phyloP scores from a whole-genome alignment of 2,888 invertebrate genomes.

The Electrophaes corylata region DNA sequence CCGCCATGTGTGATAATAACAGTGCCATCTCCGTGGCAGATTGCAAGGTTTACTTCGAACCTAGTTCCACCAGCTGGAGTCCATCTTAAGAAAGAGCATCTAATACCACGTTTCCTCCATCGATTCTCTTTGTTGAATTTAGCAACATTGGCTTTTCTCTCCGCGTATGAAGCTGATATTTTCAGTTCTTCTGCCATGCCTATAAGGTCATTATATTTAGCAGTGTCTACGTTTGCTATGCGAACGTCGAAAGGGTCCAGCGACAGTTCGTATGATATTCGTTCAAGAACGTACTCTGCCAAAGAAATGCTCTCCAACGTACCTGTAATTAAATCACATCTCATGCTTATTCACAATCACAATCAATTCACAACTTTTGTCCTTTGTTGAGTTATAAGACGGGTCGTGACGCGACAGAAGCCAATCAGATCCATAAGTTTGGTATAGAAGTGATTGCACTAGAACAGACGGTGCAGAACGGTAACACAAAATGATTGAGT shows the following conservation, averaged over 20 bases:
- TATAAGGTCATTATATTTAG: slow-evolving; percentile 50
- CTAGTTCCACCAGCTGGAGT: slow-evolving; percentile 58
- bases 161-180: slow-evolving; percentile 77
- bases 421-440: no score
- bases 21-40: slow-evolving; percentile 85
- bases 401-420: no score
- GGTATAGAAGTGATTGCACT: no score
- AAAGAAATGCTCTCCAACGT: slow-evolving; percentile 81
- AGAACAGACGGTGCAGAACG: no score
- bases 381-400: no score
- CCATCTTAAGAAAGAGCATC: slow-evolving; percentile 86
- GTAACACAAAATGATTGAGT: no score
- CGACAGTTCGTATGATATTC: slow-evolving; percentile 78
- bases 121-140: slow-evolving; percentile 86
- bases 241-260: slow-evolving; percentile 84
- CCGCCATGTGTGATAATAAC: slow-evolving; percentile 87
- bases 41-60: slow-evolving; percentile 80
- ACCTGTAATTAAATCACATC: slow-evolving; percentile 47
- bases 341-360: background rate
- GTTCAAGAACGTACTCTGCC: slow-evolving; percentile 86
- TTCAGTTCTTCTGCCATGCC: slow-evolving; percentile 81
- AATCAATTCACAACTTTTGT: no score
- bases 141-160: slow-evolving; percentile 72
- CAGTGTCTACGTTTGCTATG: slow-evolving; percentile 72
- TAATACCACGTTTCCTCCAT: slow-evolving; percentile 88